phyloP scores from a whole-genome alignment of 1,140 invertebrate genomes.

The Cydia pomonella region DNA sequence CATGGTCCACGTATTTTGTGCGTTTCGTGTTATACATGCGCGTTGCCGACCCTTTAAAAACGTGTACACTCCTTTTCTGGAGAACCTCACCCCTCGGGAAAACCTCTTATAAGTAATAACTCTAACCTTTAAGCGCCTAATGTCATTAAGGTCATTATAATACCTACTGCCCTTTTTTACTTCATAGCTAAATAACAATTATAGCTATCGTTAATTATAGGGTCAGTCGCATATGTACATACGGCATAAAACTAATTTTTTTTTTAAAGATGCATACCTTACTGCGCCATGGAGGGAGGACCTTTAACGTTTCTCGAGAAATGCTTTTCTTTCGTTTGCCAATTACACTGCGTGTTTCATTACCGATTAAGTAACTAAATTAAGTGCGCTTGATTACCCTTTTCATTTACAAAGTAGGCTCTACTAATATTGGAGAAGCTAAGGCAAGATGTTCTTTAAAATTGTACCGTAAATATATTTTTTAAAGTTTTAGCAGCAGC shows the following conservation, averaged over 20 bases:
- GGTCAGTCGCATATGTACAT: too few relatives aligned
- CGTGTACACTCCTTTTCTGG: too few relatives aligned
- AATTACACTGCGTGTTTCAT: conserved; percentile 21
- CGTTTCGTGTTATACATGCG: too few relatives aligned
- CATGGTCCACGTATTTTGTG: too few relatives aligned
- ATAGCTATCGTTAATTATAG: too few relatives aligned
- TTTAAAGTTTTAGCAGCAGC: conserved; percentile 44
- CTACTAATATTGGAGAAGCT: not conserved
- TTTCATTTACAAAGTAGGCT: not conserved
- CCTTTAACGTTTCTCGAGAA: not conserved
- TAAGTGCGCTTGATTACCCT: not conserved
- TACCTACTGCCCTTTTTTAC: too few relatives aligned
- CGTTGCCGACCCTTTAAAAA: too few relatives aligned
- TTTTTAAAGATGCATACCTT: not conserved
- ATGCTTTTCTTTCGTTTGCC: not conserved
- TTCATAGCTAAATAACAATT: too few relatives aligned
- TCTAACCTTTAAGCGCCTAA: too few relatives aligned
- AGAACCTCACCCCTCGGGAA: too few relatives aligned
- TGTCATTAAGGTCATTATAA: too few relatives aligned
- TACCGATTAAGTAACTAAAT: conserved; percentile 11
- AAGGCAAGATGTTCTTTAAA: conserved; percentile 28
- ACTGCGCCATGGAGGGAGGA: not conserved
- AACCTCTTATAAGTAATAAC: too few relatives aligned
- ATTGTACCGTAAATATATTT: not conserved
- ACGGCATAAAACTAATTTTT: not conserved